These are phyloP conservation scores for Thecocarcelia acutangulata DNA, from an alignment of 2,888 invertebrate species.

Conservation along the genomic window DNA sequence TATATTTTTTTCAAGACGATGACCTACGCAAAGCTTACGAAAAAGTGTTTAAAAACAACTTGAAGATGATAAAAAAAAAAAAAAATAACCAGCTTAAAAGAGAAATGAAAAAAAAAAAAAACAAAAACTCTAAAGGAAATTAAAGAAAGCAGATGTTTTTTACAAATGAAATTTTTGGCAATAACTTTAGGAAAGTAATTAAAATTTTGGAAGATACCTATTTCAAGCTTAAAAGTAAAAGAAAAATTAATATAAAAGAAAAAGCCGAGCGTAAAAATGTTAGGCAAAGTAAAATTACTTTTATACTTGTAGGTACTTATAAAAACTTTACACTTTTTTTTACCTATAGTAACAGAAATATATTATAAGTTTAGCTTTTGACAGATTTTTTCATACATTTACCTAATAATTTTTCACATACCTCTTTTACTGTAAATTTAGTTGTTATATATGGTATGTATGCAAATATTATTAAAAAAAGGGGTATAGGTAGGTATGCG, in stretches of 20 bases:
- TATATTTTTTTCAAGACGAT: constrained; percentile 69
- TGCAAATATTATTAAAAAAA: no score
- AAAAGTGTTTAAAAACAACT: constrained; percentile 42
- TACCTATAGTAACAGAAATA: no score
- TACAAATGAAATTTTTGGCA: constrained; percentile 8
- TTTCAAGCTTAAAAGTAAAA: background rate
- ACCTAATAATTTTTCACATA: no score
- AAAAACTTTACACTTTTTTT: no score
- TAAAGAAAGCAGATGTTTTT: constrained; percentile 63
- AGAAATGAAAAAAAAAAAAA: constrained; percentile 17
- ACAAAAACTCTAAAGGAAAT: constrained; percentile 50
- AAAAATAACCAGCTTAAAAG: constrained; percentile 40
- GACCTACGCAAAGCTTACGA: constrained; percentile 76
- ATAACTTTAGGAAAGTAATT: background rate
- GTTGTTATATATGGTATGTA: no score
- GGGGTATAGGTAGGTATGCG: no score
- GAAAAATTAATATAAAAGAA: background rate
- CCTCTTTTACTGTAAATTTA: no score
- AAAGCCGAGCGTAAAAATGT: no score
- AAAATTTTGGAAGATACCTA: background rate
- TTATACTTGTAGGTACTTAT: no score
- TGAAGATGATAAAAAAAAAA: background rate
- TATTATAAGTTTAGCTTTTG: no score
- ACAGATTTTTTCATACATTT: no score
- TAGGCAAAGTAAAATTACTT: no score